Evolutionary conservation across 2,113 vertebrate species (phyloP).

Genomic region (Pao palembangensis): DNA sequence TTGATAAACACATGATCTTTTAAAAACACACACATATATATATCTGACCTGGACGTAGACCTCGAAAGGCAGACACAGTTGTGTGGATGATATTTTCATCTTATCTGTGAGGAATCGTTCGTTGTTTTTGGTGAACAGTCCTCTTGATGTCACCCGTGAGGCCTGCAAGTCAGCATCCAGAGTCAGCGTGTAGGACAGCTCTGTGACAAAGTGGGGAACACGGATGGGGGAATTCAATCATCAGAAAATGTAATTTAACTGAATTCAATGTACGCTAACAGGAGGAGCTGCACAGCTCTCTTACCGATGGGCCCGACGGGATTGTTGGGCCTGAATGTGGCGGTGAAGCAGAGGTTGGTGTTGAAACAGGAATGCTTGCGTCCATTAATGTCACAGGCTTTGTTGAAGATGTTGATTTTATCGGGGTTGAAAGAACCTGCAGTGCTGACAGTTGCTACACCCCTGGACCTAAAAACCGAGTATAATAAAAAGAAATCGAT

Average conservation of each 20-base stretch:
- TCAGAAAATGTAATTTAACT: too few relatives aligned
- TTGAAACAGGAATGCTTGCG: conserved; percentile 62
- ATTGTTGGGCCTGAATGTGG: conserved; percentile 80
- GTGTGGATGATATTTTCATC: conserved; percentile 44
- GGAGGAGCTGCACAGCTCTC: conserved; percentile 4
- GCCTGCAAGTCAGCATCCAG: conserved; percentile 84
- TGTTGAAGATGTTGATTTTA: conserved; percentile 84
- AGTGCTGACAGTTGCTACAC: conserved; percentile 79
- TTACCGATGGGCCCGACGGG: conserved; percentile 79
- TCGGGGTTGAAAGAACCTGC: conserved; percentile 79
- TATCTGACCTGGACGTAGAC: conserved; percentile 82
- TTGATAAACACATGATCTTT: too few relatives aligned
- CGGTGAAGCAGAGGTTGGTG: conserved; percentile 78
- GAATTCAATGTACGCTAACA: background rate
- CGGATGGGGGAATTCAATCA: too few relatives aligned
- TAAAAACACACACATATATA: too few relatives aligned
- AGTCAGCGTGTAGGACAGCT: conserved; percentile 80
- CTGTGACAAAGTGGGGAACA: conserved; percentile 45
- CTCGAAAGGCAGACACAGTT: conserved; percentile 67
- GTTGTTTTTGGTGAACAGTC: conserved; percentile 81
- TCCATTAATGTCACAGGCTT: conserved; percentile 77
- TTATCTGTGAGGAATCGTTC: conserved; percentile 77
- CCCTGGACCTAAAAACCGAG: conserved; percentile 81
- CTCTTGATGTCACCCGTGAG: conserved; percentile 83
- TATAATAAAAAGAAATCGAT: conserved; percentile 6